Evolutionary conservation across 1,140 invertebrate species (phyloP).

Genomic region (Hetaerina americana): DNA sequence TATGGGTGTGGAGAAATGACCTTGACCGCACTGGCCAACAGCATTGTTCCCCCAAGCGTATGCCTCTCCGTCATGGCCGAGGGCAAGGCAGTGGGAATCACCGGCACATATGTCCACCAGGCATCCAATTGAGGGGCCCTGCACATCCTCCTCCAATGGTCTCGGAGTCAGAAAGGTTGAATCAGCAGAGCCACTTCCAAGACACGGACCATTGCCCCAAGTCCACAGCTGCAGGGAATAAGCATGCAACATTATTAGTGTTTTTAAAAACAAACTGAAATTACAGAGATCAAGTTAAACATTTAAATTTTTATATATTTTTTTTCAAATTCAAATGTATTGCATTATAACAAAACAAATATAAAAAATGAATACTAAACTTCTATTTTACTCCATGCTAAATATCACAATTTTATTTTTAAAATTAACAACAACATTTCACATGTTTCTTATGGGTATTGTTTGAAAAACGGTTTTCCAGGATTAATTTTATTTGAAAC

Average conservation of each 20-base stretch:
- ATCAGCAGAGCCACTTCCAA: constrained; percentile 43
- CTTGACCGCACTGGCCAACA: constrained; percentile 56
- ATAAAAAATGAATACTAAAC: too few relatives aligned
- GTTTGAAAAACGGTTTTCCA: too few relatives aligned
- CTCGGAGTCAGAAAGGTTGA: constrained; percentile 37
- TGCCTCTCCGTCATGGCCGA: constrained; percentile 38
- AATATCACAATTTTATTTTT: too few relatives aligned
- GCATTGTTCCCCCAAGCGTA: constrained; percentile 57
- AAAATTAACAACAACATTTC: too few relatives aligned
- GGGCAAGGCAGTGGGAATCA: constrained; percentile 44
- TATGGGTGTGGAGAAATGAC: constrained; percentile 47
- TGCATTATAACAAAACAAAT: too few relatives aligned
- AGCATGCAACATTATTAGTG: not conserved
- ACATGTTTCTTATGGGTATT: too few relatives aligned
- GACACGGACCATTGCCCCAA: constrained; percentile 46
- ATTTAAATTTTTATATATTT: constrained; percentile 7
- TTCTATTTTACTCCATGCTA: too few relatives aligned
- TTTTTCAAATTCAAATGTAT: not conserved
- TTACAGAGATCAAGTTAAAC: constrained; percentile 5
- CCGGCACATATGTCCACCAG: constrained; percentile 36
- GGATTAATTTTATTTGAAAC: too few relatives aligned
- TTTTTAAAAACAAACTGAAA: constrained; percentile 1
- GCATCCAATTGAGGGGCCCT: constrained; percentile 21
- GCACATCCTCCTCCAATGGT: constrained; percentile 27
- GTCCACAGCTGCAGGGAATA: constrained; percentile 36